Conservation (phyloP, 1,140 invertebrate species). For the Arctopsyche grandis region DNA sequence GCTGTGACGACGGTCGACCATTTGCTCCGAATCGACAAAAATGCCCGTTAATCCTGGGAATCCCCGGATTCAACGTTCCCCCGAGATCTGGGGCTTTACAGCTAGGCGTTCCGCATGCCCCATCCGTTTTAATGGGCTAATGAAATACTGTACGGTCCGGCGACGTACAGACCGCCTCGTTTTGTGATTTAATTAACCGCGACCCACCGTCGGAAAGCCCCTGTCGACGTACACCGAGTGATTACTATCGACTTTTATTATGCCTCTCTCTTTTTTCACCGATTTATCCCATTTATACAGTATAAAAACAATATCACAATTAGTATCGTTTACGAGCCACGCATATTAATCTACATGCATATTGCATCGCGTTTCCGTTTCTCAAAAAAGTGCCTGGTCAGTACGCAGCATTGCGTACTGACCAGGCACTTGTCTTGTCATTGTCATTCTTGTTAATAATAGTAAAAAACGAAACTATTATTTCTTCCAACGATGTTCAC, state of each 20-base stretch:
- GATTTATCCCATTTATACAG: no score
- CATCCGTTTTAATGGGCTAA: constrained; percentile 29
- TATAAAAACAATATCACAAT: no score
- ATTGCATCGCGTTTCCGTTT: no score
- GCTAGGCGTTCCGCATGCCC: neutral
- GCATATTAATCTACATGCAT: no score
- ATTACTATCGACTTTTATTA: neutral
- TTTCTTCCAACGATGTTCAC: no score
- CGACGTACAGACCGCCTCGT: constrained; percentile 21
- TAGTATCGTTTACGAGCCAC: no score
- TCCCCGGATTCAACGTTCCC: neutral
- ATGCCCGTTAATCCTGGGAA: constrained; percentile 19
- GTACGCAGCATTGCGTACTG: no score
- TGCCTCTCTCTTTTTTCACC: no score
- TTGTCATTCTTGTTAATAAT: no score
- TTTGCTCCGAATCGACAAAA: constrained; percentile 8
- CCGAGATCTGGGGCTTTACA: neutral
- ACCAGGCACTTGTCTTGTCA: no score
- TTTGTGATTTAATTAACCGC: constrained; percentile 29
- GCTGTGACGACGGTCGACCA: constrained; percentile 5
- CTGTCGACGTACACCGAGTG: neutral
- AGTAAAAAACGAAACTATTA: no score
- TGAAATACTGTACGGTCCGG: constrained; percentile 22
- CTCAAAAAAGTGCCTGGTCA: no score
- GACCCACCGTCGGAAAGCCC: neutral